These are phyloP conservation scores for Paedocypris sp. DNA, from an alignment of 2,113 vertebrate genomes.

Conservation along the genomic window DNA sequence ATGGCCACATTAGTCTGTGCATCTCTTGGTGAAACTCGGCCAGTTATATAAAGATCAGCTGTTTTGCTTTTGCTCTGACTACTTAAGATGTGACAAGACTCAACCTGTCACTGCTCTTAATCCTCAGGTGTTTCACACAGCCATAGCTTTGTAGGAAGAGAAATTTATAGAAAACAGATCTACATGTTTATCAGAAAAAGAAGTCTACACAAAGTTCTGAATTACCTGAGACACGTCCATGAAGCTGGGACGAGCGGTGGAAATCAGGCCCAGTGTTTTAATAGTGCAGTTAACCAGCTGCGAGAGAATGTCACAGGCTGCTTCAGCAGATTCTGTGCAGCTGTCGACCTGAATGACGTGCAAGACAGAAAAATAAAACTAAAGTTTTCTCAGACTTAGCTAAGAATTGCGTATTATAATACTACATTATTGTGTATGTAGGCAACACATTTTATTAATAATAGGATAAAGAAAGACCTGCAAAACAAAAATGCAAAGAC, in stretches of 20 bases:
- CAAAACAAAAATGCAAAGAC: too few relatives aligned
- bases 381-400: too few relatives aligned
- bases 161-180: background rate
- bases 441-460: too few relatives aligned
- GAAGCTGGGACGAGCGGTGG: slow-evolving; percentile 79
- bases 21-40: background rate
- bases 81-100: background rate
- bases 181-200: background rate
- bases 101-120: background rate
- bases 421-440: too few relatives aligned
- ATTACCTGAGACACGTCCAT: slow-evolving; percentile 80
- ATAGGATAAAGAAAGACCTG: too few relatives aligned
- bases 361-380: too few relatives aligned
- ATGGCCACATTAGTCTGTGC: too few relatives aligned
- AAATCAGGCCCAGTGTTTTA: slow-evolving; percentile 80
- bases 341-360: slow-evolving; percentile 82
- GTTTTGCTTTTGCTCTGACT: background rate
- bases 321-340: slow-evolving; percentile 79
- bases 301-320: slow-evolving; percentile 81
- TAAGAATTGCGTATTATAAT: too few relatives aligned
- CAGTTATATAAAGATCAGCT: background rate
- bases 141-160: background rate
- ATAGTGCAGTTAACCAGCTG: slow-evolving; percentile 84
- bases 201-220: background rate
- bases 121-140: background rate